Conservation (phyloP, 2,888 invertebrate genomes). For the Protophormia terraenovae region DNA sequence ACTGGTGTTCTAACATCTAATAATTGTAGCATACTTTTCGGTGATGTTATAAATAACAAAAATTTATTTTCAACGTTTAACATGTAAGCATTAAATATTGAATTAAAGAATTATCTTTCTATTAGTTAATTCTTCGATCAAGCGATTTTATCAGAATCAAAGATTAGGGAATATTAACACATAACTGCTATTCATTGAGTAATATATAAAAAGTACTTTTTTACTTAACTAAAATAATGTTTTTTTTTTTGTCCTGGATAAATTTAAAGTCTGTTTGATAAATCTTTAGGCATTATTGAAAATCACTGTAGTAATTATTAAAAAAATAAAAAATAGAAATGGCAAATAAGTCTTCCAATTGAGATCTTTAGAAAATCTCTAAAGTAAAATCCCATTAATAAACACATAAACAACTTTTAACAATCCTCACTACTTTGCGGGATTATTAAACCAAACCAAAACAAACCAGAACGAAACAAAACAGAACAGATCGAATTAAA, state of each 20-base stretch:
- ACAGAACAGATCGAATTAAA: slow-evolving; percentile 10
- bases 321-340: neutral
- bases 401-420: slow-evolving; percentile 63
- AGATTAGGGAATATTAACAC: too few species aligned
- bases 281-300: slow-evolving; percentile 38
- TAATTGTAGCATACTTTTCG: too few species aligned
- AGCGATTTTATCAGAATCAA: too few species aligned
- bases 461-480: slow-evolving; percentile 27
- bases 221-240: neutral
- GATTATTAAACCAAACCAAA: slow-evolving; percentile 49
- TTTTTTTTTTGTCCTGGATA: neutral
- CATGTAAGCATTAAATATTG: too few species aligned
- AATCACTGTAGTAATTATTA: slow-evolving; percentile 55
- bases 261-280: slow-evolving; percentile 31
- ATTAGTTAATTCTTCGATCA: too few species aligned
- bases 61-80: too few species aligned
- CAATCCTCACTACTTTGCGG: slow-evolving; percentile 46
- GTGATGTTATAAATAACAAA: too few species aligned
- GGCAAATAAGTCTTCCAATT: slow-evolving; percentile 26
- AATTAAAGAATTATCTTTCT: too few species aligned
- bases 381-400: slow-evolving; percentile 53
- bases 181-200: too few species aligned
- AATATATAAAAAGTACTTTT: neutral
- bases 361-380: slow-evolving; percentile 35
- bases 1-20: too few species aligned